Evolutionary conservation across 2,888 invertebrate genomes (phyloP), one percentile per base, ranked within the genome.

Genomic region (Argyresthia goedartella): DNA sequence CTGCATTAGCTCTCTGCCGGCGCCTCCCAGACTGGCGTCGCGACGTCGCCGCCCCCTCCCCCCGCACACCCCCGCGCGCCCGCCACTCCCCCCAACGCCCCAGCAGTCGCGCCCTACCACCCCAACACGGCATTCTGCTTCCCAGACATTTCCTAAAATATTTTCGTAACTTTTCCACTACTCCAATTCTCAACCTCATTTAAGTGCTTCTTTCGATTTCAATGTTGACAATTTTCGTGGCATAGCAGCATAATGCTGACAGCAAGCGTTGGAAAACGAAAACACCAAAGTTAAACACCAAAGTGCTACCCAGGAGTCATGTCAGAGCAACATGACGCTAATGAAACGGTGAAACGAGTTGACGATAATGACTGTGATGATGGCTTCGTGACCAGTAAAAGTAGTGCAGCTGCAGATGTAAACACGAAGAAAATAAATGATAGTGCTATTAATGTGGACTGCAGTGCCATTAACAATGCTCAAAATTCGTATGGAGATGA

Each of bases 11-110:
- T 64, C 66, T 69, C 50, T 54, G 60, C 55, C 64, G 84, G 82
- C 84, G 82, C 81, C 86, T 67, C 75, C 62, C 77, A 63, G 82
- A 67, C 82, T 84, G 86, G 84, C 86, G 86, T 78, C 86, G 77
- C 74, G 84, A 71, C 81, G 84, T 74, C 82, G 80, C 74, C 66
- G 61, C 43, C 57, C 52, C 51, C 53, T 55, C 62, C 55, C 63
- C 59, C 66, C 57, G 63, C 60, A 60, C 59, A 53, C 56, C 57
- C 54, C 53, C 53, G 57, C 59, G 59, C 55, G 59, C 59, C 59
- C 56, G 55, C 16, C 39, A 8, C 39, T 2, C 10, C n/a, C 39
- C 14, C 35, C 34, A 13, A 35, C 45, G 11, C 25, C 16, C 25
- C 16, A 8, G 15, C 25, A 14, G 45, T 45, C 41, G 39, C 39